phyloP scores from a whole-genome alignment of 2,113 vertebrate genomes.

The Noturus placidus region DNA sequence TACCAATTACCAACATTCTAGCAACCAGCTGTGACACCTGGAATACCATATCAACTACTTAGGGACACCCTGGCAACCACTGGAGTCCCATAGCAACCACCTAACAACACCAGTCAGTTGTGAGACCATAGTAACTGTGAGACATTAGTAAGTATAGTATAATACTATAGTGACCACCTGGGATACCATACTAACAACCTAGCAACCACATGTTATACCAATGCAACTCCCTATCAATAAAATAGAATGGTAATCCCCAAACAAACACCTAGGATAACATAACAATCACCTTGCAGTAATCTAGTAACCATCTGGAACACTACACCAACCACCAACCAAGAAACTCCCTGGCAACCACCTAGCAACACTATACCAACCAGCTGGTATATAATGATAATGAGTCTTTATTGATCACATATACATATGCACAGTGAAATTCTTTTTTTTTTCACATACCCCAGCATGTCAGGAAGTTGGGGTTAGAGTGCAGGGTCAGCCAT shows the following conservation, averaged over 20 bases:
- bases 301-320: neutral
- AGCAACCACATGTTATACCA: neutral
- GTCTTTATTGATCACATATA: too few relatives aligned
- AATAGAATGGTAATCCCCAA: neutral
- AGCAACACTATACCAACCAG: neutral
- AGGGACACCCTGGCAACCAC: too few relatives aligned
- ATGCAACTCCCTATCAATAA: neutral
- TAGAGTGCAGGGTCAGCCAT: too few relatives aligned
- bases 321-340: neutral
- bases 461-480: too few relatives aligned
- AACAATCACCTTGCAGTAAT: neutral
- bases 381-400: neutral
- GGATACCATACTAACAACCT: neutral
- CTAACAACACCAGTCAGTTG: neutral
- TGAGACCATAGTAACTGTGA: neutral
- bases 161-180: neutral
- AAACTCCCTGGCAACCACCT: neutral
- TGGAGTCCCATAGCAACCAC: neutral
- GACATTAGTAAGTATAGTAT: too few relatives aligned
- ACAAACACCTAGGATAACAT: neutral
- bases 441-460: too few relatives aligned
- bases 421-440: too few relatives aligned
- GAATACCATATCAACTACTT: neutral
- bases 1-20: too few relatives aligned
- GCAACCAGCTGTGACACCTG: neutral